phyloP scores from a whole-genome alignment of 1,140 invertebrate species.

The Sycophaga agraensis region DNA sequence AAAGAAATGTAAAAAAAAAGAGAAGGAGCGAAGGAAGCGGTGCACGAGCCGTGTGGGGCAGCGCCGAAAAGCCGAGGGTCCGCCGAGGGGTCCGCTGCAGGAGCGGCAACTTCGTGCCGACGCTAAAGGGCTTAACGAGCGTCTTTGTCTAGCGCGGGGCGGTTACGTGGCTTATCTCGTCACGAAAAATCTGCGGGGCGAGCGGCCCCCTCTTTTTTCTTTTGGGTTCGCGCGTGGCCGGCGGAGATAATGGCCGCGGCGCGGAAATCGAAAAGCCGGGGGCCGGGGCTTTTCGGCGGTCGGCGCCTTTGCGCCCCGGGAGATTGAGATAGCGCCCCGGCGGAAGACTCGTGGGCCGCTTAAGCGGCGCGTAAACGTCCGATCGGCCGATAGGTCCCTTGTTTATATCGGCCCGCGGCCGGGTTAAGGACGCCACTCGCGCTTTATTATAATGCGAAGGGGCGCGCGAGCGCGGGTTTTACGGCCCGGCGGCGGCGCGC shows the following conservation, averaged over 20 bases:
- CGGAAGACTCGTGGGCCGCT: slow-evolving; percentile 4
- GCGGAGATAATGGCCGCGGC: slow-evolving; percentile 27
- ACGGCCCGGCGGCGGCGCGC: too few species aligned
- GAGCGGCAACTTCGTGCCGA: neutral
- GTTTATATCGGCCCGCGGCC: slow-evolving; percentile 10
- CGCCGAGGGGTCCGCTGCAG: neutral
- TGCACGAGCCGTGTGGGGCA: neutral
- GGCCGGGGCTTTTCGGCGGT: too few species aligned
- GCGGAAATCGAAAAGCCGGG: slow-evolving; percentile 14
- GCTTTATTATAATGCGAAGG: slow-evolving; percentile 3
- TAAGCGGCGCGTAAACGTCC: slow-evolving; percentile 23
- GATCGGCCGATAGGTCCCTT: slow-evolving; percentile 8
- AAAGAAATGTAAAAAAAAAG: too few species aligned
- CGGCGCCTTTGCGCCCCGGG: neutral
- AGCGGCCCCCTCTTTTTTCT: neutral
- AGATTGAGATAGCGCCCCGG: slow-evolving; percentile 20
- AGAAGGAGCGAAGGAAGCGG: too few species aligned
- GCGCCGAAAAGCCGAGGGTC: neutral
- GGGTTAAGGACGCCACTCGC: neutral
- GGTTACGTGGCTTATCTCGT: slow-evolving; percentile 59
- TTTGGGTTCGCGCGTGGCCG: slow-evolving; percentile 6
- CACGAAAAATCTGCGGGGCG: slow-evolving; percentile 53
- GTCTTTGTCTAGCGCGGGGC: slow-evolving; percentile 51
- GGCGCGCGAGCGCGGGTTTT: too few species aligned
- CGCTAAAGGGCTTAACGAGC: slow-evolving; percentile 57